phyloP scores from a whole-genome alignment of 2,113 vertebrate genomes.

The Brevimyrus niger region DNA sequence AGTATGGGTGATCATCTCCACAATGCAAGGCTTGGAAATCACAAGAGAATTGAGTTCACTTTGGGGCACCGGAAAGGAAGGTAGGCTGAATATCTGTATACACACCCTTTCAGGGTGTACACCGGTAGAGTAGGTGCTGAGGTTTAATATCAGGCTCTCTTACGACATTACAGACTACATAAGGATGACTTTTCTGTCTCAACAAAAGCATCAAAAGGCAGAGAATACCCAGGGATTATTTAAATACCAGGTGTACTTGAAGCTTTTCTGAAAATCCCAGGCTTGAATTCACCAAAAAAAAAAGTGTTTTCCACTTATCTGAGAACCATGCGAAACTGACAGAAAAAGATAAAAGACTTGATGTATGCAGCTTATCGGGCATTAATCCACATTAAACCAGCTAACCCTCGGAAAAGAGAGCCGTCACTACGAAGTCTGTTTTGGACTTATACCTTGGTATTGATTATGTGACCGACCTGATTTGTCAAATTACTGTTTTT shows the following conservation, averaged over 20 bases:
- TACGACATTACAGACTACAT: conserved; percentile 53
- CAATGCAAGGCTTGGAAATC: conserved; percentile 46
- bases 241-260: conserved; percentile 65
- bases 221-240: conserved; percentile 63
- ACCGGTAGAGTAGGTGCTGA: conserved; percentile 29
- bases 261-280: conserved; percentile 55
- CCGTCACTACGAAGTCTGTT: not conserved
- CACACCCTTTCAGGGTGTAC: not conserved
- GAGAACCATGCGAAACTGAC: not conserved
- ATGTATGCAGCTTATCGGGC: not conserved
- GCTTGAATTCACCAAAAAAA: not conserved
- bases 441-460: not conserved
- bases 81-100: not conserved
- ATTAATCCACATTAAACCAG: not conserved
- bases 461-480: not conserved
- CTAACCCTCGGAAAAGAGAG: not conserved
- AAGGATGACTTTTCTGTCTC: conserved; percentile 63
- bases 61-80: not conserved
- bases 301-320: conserved; percentile 23
- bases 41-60: conserved; percentile 41
- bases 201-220: conserved; percentile 66
- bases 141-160: conserved; percentile 38
- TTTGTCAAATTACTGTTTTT: not conserved
- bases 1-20: conserved; percentile 57
- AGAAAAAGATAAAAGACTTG: not conserved